Conservation (phyloP, 2,888 invertebrate species). For the Amaurobius ferox region DNA sequence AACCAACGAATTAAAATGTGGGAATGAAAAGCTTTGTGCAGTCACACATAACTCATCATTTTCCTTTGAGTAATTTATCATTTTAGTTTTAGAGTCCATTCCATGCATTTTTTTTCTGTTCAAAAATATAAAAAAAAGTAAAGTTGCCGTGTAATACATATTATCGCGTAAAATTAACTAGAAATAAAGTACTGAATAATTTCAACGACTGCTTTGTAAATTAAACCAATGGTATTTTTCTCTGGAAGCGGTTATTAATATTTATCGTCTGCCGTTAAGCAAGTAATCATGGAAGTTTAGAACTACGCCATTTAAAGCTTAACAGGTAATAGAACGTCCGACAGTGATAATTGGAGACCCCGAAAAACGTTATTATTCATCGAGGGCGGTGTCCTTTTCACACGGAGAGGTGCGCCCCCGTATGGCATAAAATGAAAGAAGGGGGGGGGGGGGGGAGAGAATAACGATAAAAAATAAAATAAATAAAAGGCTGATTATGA, state of each 20-base stretch:
- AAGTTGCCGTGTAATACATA: too few species aligned
- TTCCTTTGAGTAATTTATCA: too few species aligned
- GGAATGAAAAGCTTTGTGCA: too few species aligned
- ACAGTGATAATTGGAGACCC: constrained; percentile 33
- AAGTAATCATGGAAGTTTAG: background rate
- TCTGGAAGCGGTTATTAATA: background rate
- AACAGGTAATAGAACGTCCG: background rate
- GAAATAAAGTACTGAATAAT: too few species aligned
- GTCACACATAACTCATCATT: too few species aligned
- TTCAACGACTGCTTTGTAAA: too few species aligned
- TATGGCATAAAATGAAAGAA: constrained; percentile 8
- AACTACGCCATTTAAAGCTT: background rate
- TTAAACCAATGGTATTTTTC: too few species aligned
- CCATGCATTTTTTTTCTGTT: too few species aligned
- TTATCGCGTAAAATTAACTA: too few species aligned
- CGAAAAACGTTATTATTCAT: constrained; percentile 40
- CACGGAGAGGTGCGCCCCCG: constrained; percentile 58
- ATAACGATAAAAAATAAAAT: background rate
- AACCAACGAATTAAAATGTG: too few species aligned
- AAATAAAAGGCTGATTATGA: background rate
- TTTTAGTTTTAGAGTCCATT: too few species aligned
- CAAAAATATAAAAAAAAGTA: too few species aligned
- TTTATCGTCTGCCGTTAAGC: background rate
- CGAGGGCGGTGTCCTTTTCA: constrained; percentile 60
- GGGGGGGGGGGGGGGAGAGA: background rate